Percentiles rank a stretch among this genome's conserved stretches.
Evolutionary conservation across 2,797 vertebrate genomes (phyloP).

Genomic region (Leuciscus waleckii): DNA sequence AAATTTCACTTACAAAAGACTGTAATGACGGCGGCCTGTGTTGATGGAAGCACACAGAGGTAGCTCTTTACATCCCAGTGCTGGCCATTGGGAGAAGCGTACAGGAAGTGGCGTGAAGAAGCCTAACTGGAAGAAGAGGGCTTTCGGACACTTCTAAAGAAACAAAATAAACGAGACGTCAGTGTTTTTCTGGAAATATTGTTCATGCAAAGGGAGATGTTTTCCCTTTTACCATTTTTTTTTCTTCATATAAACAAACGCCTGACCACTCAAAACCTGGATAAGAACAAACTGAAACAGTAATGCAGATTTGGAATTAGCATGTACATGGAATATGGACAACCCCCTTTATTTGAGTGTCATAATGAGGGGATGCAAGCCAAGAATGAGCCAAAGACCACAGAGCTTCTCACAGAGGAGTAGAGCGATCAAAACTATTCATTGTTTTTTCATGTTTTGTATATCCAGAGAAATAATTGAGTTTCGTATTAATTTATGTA

Average conservation of each 20-base stretch:
- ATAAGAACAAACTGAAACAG: conserved; percentile 24
- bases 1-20: conserved; percentile 60
- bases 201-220: conserved; percentile 49
- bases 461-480: conserved; percentile 67
- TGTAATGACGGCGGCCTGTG: conserved; percentile 74
- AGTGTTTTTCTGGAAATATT: conserved; percentile 54
- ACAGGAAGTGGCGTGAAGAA: conserved; percentile 29
- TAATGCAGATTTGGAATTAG: neutral
- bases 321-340: neutral
- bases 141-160: conserved; percentile 41
- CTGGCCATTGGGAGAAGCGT: conserved; percentile 73
- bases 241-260: neutral
- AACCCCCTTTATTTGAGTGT: conserved; percentile 1
- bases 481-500: conserved; percentile 75
- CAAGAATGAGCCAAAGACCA: conserved; percentile 78
- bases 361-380: conserved; percentile 21
- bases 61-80: conserved; percentile 71
- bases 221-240: conserved; percentile 13
- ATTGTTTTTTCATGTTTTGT: conserved; percentile 68
- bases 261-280: conserved; percentile 25
- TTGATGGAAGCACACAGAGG: conserved; percentile 65
- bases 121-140: conserved; percentile 7
- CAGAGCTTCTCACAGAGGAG: conserved; percentile 65
- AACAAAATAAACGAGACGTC: conserved; percentile 29
- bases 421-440: conserved; percentile 69